These are phyloP conservation scores for Ceriagrion tenellum DNA, from an alignment of 2,888 invertebrate species.

Conservation along the genomic window DNA sequence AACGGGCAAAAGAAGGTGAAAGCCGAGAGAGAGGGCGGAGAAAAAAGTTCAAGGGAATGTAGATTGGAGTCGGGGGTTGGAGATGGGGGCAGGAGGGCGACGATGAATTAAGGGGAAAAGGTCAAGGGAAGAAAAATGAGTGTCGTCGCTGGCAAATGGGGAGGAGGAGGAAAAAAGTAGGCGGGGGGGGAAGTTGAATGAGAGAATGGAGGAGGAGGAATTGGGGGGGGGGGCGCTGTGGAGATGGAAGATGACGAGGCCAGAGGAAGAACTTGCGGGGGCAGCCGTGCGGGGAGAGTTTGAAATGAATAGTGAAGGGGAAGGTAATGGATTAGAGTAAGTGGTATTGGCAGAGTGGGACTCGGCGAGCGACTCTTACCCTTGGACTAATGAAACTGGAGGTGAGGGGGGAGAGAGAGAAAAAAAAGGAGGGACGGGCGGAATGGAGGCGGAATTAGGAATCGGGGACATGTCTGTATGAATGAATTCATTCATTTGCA, in stretches of 20 bases:
- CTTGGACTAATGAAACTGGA: not conserved
- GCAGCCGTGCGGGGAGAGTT: not conserved
- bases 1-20: not conserved
- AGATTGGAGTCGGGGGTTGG: not conserved
- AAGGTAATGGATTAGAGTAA: not conserved
- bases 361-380: not conserved
- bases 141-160: not conserved
- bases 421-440: too few relatives aligned
- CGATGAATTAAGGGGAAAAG: not conserved
- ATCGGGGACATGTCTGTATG: not conserved
- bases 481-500: too few relatives aligned
- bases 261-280: not conserved
- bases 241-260: not conserved
- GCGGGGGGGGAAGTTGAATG: not conserved
- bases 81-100: not conserved
- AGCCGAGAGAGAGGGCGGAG: not conserved
- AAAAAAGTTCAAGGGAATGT: not conserved
- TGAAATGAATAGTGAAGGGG: not conserved
- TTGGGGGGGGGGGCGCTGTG: too few relatives aligned
- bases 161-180: too few relatives aligned
- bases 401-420: not conserved
- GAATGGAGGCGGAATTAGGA: too few relatives aligned
- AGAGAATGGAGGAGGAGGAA: not conserved
- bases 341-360: not conserved
- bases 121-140: not conserved